Conservation (phyloP, 1,140 invertebrate species). For the Trypoxylus dichotomus region DNA sequence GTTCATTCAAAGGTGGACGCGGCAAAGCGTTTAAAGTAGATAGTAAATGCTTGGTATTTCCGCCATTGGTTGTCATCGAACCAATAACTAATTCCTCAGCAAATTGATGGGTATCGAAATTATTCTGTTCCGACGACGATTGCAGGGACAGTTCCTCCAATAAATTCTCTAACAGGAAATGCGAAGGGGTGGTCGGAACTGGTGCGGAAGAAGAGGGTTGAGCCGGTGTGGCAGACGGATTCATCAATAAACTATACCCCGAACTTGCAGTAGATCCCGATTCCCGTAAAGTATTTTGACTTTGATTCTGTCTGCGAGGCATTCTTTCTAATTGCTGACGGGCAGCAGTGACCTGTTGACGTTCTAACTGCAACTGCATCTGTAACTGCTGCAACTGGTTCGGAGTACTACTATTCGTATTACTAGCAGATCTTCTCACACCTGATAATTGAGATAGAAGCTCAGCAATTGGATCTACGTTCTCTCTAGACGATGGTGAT, state of each 20-base stretch:
- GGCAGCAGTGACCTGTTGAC: constrained; percentile 80
- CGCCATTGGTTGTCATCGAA: constrained; percentile 9
- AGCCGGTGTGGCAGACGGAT: constrained; percentile 44
- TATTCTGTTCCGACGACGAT: constrained; percentile 40
- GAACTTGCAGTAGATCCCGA: constrained; percentile 31
- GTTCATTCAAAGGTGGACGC: neutral
- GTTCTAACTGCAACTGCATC: constrained; percentile 86
- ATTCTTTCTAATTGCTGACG: constrained; percentile 85
- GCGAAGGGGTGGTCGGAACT: constrained; percentile 44
- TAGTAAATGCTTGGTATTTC: neutral
- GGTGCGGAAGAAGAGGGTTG: constrained; percentile 43
- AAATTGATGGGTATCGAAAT: constrained; percentile 46
- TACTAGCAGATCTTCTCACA: constrained; percentile 70
- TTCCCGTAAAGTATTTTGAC: constrained; percentile 42
- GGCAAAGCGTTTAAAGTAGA: neutral
- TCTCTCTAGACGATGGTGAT: constrained; percentile 84
- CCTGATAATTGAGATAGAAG: constrained; percentile 89
- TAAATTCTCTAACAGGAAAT: constrained; percentile 49
- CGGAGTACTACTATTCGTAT: constrained; percentile 62
- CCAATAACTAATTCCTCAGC: constrained; percentile 46
- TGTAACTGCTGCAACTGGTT: constrained; percentile 85
- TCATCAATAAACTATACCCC: constrained; percentile 46
- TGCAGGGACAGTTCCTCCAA: constrained; percentile 48
- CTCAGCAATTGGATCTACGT: constrained; percentile 93
- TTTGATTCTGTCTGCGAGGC: constrained; percentile 72